Conservation (phyloP, 1,140 invertebrate genomes). For the Drosophila sulfurigaster region DNA sequence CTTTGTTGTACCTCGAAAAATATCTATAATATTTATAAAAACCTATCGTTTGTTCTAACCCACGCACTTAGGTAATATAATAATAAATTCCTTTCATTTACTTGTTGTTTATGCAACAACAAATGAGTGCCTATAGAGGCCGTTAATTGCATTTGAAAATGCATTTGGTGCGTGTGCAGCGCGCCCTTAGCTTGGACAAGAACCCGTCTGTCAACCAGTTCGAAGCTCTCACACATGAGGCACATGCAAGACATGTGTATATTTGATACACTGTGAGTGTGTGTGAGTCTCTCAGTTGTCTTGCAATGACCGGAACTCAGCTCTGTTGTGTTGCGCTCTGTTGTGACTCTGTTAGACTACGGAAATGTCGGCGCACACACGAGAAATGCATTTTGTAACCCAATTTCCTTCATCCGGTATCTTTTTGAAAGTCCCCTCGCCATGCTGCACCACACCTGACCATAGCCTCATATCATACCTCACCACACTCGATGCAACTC, state of each 20-base stretch:
- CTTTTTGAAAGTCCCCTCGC: constrained; percentile 56
- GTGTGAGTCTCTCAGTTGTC: constrained; percentile 18
- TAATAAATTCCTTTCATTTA: too few species aligned
- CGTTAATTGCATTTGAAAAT: constrained; percentile 59
- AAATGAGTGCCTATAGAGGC: background rate
- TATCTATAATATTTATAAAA: too few species aligned
- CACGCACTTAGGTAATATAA: too few species aligned
- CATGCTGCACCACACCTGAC: constrained; percentile 14
- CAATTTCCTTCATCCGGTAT: constrained; percentile 77
- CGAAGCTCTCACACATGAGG: constrained; percentile 63
- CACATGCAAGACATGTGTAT: constrained; percentile 42
- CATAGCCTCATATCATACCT: background rate
- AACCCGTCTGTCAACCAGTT: constrained; percentile 48
- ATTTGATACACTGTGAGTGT: constrained; percentile 29
- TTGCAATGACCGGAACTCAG: constrained; percentile 19
- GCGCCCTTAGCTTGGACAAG: constrained; percentile 67
- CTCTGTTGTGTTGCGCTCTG: constrained; percentile 44
- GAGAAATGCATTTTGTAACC: constrained; percentile 80
- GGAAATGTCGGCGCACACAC: constrained; percentile 64
- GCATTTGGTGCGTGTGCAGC: constrained; percentile 49
- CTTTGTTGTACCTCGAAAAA: too few species aligned
- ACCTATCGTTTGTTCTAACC: too few species aligned
- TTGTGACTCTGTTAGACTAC: constrained; percentile 73
- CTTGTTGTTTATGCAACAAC: background rate
- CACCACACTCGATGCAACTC: background rate